Evolutionary conservation across 2,888 invertebrate genomes (phyloP).

Genomic region (Melinaea marsaeus): DNA sequence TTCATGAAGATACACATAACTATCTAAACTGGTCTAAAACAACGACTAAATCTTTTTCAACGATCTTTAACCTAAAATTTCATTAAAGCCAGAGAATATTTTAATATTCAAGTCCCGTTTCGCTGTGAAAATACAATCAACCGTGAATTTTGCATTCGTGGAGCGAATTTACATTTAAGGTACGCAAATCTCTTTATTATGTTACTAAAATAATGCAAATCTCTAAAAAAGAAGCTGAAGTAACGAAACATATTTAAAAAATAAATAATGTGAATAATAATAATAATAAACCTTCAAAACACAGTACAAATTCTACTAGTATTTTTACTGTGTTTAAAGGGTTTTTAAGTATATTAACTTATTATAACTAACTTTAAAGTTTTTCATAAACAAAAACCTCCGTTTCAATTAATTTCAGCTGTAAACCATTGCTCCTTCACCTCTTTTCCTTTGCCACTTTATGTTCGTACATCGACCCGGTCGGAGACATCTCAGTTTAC

Average conservation of each 20-base stretch:
- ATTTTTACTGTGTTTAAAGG: neutral
- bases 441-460: constrained; percentile 14
- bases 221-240: constrained; percentile 42
- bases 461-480: constrained; percentile 23
- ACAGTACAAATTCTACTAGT: neutral
- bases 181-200: constrained; percentile 47
- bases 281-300: neutral
- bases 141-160: constrained; percentile 62
- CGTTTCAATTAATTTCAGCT: constrained; percentile 12
- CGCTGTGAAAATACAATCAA: constrained; percentile 62
- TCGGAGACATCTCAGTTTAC: constrained; percentile 25
- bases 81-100: constrained; percentile 44
- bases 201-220: constrained; percentile 57
- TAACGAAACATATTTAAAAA: constrained; percentile 2
- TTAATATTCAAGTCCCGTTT: constrained; percentile 54
- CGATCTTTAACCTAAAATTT: constrained; percentile 32
- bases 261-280: neutral
- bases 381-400: neutral
- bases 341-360: neutral
- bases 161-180: constrained; percentile 59
- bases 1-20: no score
- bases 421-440: constrained; percentile 13
- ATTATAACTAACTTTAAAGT: neutral
- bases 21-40: neutral
- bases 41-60: neutral